Base-by-base conservation (phyloP, 1,140 invertebrate species). In the Wiebesia pumilae region DNA sequence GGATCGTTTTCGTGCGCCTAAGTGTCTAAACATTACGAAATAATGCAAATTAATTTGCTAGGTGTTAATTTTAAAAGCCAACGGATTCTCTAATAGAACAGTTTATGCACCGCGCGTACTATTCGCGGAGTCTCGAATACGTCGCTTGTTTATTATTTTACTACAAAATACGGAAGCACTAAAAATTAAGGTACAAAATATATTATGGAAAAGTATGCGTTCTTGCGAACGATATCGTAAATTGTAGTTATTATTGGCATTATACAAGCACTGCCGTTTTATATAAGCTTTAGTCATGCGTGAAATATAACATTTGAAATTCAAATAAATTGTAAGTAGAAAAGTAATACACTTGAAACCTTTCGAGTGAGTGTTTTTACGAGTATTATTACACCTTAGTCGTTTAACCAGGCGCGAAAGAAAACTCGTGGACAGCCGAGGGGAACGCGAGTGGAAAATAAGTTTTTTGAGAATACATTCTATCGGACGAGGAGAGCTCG, bases 91-190 rank as follows among this genome's bases (percentile, higher is more conserved):
- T 14, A 43, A 3, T 21, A 30, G 19, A 79, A 79, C 47, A 12
- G 77, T 47, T 79, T 79, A 33, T 21, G 19, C 30, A 7, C 73
- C 6, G 12, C 71, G 6, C 24, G 0, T n/a, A 43, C 19, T 16
- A 71, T n/a, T 40, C 19, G 1, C n/a, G 10, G 0, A 43, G 38
- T 75, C 43, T n/a, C 71, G 16, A 71, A 71, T 38, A 3, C 43
- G 71, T 75, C 71, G 40, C 27, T 75, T 75, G 27, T 73, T 73
- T 75, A 75, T 75, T 75, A 75, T 75, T 75, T 27, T n/a, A n/a
- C 71, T 43, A 19, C 10, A n/a, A 75, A 75, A 75, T 75, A 75
- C 71, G 71, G 71, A 75, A 40, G 40, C 71, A 75, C 14, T 75
- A 43, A 43, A 43, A 75, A 75, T 75, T 43, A 16, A 43, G 43